These are phyloP conservation scores for Leucosticte australis DNA, from an alignment of 2,113 vertebrate genomes.

Conservation along the genomic window DNA sequence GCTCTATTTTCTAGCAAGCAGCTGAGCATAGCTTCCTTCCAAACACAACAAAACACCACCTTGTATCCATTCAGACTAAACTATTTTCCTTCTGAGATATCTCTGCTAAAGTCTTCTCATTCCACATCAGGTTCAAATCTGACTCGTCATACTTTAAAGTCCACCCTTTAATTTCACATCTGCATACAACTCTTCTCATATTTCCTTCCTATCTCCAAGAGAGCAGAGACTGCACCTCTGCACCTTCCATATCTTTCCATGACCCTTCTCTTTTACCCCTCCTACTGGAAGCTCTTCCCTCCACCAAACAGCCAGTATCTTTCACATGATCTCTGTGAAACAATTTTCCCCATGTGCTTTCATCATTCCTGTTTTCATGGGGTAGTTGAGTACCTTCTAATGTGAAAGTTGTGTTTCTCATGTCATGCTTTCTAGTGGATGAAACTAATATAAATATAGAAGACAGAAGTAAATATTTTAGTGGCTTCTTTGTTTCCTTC, in stretches of 20 bases:
- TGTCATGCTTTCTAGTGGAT: background rate
- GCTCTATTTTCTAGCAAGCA: background rate
- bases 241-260: background rate
- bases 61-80: background rate
- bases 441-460: background rate
- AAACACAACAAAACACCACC: background rate
- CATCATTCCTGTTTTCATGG: background rate
- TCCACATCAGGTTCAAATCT: background rate
- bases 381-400: background rate
- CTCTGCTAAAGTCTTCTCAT: background rate
- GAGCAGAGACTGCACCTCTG: background rate
- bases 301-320: background rate
- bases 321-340: background rate
- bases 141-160: background rate
- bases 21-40: background rate
- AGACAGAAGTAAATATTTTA: background rate
- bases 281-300: background rate
- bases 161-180: background rate
- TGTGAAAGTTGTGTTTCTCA: background rate
- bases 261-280: background rate
- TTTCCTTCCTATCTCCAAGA: background rate
- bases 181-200: background rate
- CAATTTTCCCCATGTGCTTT: background rate
- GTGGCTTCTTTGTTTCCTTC: background rate
- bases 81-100: background rate